Evolutionary conservation across 2,113 vertebrate genomes (phyloP), one percentile per base, ranked within the genome.

Genomic region (Pterocles orientalis): DNA sequence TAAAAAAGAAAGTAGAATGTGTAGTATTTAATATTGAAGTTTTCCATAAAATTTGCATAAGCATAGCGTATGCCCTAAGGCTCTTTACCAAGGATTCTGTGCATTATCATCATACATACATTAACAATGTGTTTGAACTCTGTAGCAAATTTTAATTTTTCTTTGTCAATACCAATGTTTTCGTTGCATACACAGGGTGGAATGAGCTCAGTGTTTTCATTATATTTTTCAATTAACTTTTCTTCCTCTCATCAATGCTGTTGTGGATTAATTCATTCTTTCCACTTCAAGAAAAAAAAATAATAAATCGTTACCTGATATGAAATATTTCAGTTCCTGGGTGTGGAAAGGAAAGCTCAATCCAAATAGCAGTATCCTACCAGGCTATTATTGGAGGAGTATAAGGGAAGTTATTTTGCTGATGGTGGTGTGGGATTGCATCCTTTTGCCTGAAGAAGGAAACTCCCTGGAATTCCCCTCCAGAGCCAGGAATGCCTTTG

Each of bases 141-240:
- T 31, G 69, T 72, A 85, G 86, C 69, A 89, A 91, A 79, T 71
- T 60, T 60, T 58, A 84, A 68, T 86, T 95, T 92, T 94, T 86
- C 77, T 89, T 94, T 65, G 72, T 95, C 93, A 76, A 89, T 72
- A 81, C 31, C 69, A 9, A 7, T 36, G 48, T 95, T 95, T 89
- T 93, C 69, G 14, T 75, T 64, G 47, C 91, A 41, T 58, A 57
- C 14, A 33, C 36, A 18, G 53, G 61, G 33, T 72, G 69, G 72
- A 73, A 90, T 12, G 68, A 95, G 86, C 68, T 92, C 83, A 39
- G 51, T 29, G 25, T 41, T 87, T 69, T 89, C 89, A 87, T 79
- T 80, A 64, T 26, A 64, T 72, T 94, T 95, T 88, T 64, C 86
- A 89, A 94, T 95, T 89, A 71, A 92, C 61, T 95, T 91, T 51